Conservation (phyloP, 2,797 vertebrate genomes). For the Cichlasoma orientale region DNA sequence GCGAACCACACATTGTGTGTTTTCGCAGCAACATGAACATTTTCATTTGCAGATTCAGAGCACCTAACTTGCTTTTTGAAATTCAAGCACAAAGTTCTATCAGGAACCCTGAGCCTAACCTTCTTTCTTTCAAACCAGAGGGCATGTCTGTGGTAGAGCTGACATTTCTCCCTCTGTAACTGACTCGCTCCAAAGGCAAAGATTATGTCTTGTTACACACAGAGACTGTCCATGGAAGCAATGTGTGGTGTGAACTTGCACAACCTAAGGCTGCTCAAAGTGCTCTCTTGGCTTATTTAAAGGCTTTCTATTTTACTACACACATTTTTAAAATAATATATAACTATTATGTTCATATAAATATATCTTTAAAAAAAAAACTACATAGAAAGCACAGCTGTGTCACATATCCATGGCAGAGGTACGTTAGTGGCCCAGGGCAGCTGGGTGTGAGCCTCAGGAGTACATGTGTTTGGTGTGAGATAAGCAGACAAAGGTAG, state of each 20-base stretch:
- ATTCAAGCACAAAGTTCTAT: constrained; percentile 67
- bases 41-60: constrained; percentile 55
- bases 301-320: constrained; percentile 12
- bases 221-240: constrained; percentile 41
- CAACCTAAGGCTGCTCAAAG: constrained; percentile 35
- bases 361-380: constrained; percentile 18
- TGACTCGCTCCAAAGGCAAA: constrained; percentile 70
- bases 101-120: constrained; percentile 49
- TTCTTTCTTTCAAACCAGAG: constrained; percentile 62
- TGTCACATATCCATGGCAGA: constrained; percentile 34
- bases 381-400: constrained; percentile 39
- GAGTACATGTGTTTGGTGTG: constrained; percentile 70
- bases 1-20: not conserved
- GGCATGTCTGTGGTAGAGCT: constrained; percentile 67
- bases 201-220: constrained; percentile 69
- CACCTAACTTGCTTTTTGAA: constrained; percentile 43
- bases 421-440: constrained; percentile 49
- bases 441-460: constrained; percentile 57
- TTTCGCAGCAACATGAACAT: constrained; percentile 28
- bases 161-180: constrained; percentile 65
- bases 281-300: constrained; percentile 40
- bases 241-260: constrained; percentile 51
- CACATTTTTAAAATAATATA: not conserved
- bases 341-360: constrained; percentile 9
- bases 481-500: constrained; percentile 73